Evolutionary conservation across 2,888 invertebrate genomes (phyloP), one percentile per base, ranked within the genome.

Genomic region (Agonopterix alstromeriana): DNA sequence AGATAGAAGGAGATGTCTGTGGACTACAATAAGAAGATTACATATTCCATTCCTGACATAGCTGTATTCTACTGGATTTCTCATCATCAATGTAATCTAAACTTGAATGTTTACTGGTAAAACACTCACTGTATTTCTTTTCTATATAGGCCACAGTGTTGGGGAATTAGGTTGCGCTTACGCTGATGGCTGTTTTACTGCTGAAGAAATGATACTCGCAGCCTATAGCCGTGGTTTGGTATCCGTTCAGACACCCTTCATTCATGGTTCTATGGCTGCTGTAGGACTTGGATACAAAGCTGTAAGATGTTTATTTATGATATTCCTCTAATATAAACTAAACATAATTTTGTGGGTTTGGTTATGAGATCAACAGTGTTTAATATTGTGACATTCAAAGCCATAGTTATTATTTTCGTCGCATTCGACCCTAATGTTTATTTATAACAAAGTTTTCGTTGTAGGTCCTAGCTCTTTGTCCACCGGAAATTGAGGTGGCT

Each of bases 191-290:
- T 94, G 94, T 44, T 90, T 97, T 48, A 95, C 96, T 0, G 91
- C 92, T 1, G 94, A 96, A 67, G 94, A 97, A 77, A 92, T 94
- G 80, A 92, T 97, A 40, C 76, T 95, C 10, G 89, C 93, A 1
- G 93, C 96, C 0, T 96, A 96, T 71, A 93, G 93, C 63, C 90
- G 96, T 55, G 96, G 95, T 3, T 87, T 89, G 53, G 93, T 93
- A 0, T 92, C 93, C 17, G 58, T 91, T 4, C 92, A 94, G 53
- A 89, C 91, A 0, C 82, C 90, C 5, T 81, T 93, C 45, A 90
- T 93, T 11, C 76, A 72, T n/a, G 95, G 95, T 14, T 92, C 93
- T 8, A 97, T 97, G 97, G 97, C 97, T 10, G 96, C 96, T 8
- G 90, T 97, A 14, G 97, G 95, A 4, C 60, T 92, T 2, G 89